Base-by-base conservation (phyloP, 2,797 vertebrate species). In the Hyperoplus lanceolatus region DNA sequence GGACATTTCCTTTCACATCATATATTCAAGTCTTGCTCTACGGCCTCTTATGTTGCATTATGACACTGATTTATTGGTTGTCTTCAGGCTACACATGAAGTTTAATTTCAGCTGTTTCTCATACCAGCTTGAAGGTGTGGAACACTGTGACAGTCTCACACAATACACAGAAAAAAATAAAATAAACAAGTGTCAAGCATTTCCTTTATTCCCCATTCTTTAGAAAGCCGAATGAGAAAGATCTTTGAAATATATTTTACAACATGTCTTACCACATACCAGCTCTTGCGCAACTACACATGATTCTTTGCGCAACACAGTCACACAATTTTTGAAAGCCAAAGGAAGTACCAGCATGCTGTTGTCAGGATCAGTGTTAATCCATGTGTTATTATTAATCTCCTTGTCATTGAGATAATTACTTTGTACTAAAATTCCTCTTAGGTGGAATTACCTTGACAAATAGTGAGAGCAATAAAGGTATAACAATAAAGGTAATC, bases 211-310 rank as follows among this genome's bases (percentile, higher is more conserved):
- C 14, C 0, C 56, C 5, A 56, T 51, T 65, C 12, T 66, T 1
- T 38, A 0, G 1, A 53, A 62, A 67, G 48, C 12, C 2, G 53
- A 74, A 49, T 14, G 8, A 48, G 13, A 13, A 38, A 29, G 29
- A 38, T 79, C 41, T 0, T 4, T 51, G 21, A 63, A 10, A 41
- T 4, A 11, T 29, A 3, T 29, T 29, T 1, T 50, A 53, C 29
- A n/a, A 61, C 87, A 65, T 59, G 88, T 81, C 38, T 39, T 63
- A 54, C 74, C 63, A 75, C 85, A 90, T 87, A 79, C 78, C 87
- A 62, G 56, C 45, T 63, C 21, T 21, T 21, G 21, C 21, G 73
- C 13, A 89, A 73, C 61, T 4, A 51, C 21, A 53, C 11, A 51
- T 8, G 4, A 18, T 48, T 8, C 49, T 68, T 50, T 39, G 16